These are phyloP conservation scores for Balaeniceps rex DNA, from an alignment of 2,113 vertebrate genomes.

Conservation along the genomic window DNA sequence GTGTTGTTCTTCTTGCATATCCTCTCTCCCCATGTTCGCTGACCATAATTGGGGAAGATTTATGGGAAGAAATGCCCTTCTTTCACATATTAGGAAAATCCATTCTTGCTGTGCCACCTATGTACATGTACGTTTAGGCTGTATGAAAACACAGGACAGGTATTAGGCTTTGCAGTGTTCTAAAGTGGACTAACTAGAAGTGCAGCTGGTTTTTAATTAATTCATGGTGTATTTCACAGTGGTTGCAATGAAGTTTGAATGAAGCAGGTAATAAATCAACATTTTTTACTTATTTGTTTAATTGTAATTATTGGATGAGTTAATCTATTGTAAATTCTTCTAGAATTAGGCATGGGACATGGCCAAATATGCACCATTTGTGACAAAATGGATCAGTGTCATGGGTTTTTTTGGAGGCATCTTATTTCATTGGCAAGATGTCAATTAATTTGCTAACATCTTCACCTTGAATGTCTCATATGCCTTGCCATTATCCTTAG, in stretches of 20 bases:
- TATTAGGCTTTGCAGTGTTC: not conserved
- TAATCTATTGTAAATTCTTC: not conserved
- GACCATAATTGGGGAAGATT: not conserved
- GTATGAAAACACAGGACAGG: not conserved
- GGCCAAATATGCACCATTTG: not conserved
- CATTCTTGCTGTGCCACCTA: not conserved
- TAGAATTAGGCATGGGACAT: not conserved
- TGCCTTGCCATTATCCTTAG: not conserved
- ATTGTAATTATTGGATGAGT: not conserved
- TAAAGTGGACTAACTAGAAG: not conserved
- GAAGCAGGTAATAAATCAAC: not conserved
- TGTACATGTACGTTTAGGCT: not conserved
- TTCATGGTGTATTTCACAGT: not conserved
- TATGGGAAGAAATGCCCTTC: not conserved
- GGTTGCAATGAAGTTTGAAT: not conserved
- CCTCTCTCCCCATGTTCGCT: not conserved
- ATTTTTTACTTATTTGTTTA: not conserved
- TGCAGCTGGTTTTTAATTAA: not conserved
- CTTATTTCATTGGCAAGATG: not conserved
- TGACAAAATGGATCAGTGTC: not conserved
- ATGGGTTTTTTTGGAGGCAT: not conserved
- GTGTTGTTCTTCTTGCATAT: not conserved
- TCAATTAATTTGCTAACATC: not conserved
- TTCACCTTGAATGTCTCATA: not conserved
- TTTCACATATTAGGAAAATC: not conserved